Conservation (phyloP, 2,113 vertebrate genomes). For the Podocnemis expansa region DNA sequence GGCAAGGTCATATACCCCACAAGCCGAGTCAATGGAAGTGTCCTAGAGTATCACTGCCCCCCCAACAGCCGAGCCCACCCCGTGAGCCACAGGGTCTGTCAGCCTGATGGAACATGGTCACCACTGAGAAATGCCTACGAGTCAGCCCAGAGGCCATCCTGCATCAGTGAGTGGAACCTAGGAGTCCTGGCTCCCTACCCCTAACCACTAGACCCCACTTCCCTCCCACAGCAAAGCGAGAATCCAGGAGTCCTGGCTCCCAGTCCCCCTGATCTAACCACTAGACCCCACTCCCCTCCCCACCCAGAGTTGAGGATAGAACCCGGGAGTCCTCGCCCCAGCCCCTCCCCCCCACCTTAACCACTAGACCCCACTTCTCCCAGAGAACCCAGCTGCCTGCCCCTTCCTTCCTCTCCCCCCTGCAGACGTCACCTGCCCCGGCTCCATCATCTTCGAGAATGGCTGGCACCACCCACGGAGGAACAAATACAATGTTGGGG, state of each 20-base stretch:
- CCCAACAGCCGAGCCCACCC: not conserved
- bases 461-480: not conserved
- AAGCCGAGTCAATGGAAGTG: not conserved
- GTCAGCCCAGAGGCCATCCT: not conserved
- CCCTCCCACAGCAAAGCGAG: not conserved
- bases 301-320: too few relatives aligned
- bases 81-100: not conserved
- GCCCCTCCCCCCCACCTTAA: too few relatives aligned
- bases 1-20: not conserved
- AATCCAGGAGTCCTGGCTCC: too few relatives aligned
- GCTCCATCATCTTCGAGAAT: conserved; percentile 1
- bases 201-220: too few relatives aligned
- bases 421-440: not conserved
- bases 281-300: not conserved
- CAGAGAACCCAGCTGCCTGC: not conserved
- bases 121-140: not conserved
- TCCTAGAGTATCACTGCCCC: not conserved
- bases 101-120: not conserved
- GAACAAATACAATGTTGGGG: not conserved
- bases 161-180: not conserved
- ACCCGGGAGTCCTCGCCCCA: too few relatives aligned
- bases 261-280: too few relatives aligned
- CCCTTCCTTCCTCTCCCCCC: not conserved
- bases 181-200: too few relatives aligned
- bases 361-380: not conserved